Percentiles rank a stretch among this genome's conserved stretches.
Evolutionary conservation across 2,797 vertebrate species (phyloP).

Genomic region (Amblyopsis hoosieri): DNA sequence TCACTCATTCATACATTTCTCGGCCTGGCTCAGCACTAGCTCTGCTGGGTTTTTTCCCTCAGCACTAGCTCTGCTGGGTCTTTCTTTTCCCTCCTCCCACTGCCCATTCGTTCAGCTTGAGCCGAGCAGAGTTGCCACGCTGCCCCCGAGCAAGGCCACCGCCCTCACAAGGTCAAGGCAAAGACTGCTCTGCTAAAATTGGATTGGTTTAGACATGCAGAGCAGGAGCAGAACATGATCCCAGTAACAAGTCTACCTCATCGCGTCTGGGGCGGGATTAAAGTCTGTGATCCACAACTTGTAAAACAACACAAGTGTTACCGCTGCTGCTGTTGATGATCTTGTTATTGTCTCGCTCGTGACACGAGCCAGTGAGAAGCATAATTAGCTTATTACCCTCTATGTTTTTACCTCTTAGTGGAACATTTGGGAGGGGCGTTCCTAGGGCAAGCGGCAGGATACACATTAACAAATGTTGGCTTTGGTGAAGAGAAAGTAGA

Average conservation of each 20-base stretch:
- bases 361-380: constrained; percentile 55
- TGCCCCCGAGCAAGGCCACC: constrained; percentile 72
- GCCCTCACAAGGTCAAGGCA: constrained; percentile 75
- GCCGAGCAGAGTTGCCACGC: constrained; percentile 53
- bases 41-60: constrained; percentile 42
- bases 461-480: constrained; percentile 57
- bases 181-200: constrained; percentile 46
- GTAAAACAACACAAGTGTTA: constrained; percentile 64
- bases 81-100: not conserved
- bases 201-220: constrained; percentile 73
- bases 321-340: constrained; percentile 60
- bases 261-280: constrained; percentile 64
- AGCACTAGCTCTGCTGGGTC: constrained; percentile 41
- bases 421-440: constrained; percentile 43
- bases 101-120: constrained; percentile 51
- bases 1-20: constrained; percentile 84
- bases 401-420: constrained; percentile 48
- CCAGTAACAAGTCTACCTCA: constrained; percentile 77
- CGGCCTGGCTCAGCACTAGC: constrained; percentile 68
- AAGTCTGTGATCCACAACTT: constrained; percentile 67
- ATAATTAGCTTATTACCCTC: constrained; percentile 43
- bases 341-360: constrained; percentile 58
- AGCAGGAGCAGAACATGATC: constrained; percentile 64
- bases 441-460: constrained; percentile 45
- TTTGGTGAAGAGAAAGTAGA: constrained; percentile 61